Base-by-base conservation (phyloP, 2,113 vertebrate species). In the Salvelinus fontinalis region DNA sequence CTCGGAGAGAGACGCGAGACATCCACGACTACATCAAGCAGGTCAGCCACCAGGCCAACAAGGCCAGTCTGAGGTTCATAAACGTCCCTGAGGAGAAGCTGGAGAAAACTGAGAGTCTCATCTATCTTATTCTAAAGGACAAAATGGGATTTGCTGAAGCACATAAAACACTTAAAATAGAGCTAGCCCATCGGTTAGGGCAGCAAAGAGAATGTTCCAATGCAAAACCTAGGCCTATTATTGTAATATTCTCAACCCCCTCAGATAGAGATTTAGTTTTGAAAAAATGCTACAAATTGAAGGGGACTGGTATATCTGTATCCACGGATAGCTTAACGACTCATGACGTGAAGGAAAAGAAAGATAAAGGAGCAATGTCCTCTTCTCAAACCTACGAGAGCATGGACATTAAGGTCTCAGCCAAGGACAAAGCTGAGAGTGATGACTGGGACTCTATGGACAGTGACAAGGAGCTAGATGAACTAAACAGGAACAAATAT, bases 11-110 rank as follows among this genome's bases (percentile, higher is more conserved):
- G 92, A 99, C 97, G 24, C 92, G 95, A 57, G 97, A 99, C 81
- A 98, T 99, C 77, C 97, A 99, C n/a, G 97, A 99, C 81, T 99
- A 99, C 74, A 99, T 99, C 81, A 97, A 96, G 81, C 96, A 97
- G 87, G 92, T 99, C 75, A 96, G 96, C 75, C 95, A 95, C 74
- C 93, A 96, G 83, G 95, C 95, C 64, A 97, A 94, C 90, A 97
- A 97, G 88, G 94, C 95, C 29, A 96, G 96, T 76, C 90, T 99
- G 75, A 89, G 96, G 54, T 99, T 99, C 87, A 81, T 98, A 83
- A 98, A 99, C 77, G 97, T 99, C 86, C 96, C 97, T 5, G 97
- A 99, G 90, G 96, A 98, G 74, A 95, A 90, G 67, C 86, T 90
- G 62, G 97, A 99, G 84, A 95, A 96, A 69, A 89, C 92, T 57